phyloP scores from a whole-genome alignment of 2,797 vertebrate species.

The Poeciliopsis presidionis region DNA sequence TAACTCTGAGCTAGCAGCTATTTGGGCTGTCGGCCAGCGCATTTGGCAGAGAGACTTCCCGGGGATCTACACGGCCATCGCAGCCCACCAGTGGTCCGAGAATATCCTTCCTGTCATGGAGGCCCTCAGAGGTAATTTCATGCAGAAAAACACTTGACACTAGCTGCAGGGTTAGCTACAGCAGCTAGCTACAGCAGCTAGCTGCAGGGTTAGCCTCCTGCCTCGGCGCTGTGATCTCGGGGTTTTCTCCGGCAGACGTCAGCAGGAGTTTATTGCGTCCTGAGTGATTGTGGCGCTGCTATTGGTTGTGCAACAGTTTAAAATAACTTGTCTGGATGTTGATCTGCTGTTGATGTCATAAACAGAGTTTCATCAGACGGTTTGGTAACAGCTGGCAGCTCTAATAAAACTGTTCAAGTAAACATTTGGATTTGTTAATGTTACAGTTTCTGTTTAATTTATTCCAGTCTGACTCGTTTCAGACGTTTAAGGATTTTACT shows the following conservation, averaged over 20 bases:
- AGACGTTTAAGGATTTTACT: background rate
- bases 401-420: background rate
- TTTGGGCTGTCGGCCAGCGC: constrained; percentile 94
- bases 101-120: constrained; percentile 94
- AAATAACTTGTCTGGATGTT: constrained; percentile 66
- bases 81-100: constrained; percentile 92
- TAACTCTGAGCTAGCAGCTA: constrained; percentile 88
- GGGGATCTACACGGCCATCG: constrained; percentile 90
- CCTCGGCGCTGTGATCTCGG: background rate
- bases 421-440: background rate
- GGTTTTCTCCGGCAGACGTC: background rate
- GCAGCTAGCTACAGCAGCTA: no score
- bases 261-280: background rate
- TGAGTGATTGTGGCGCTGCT: background rate
- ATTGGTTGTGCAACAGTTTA: constrained; percentile 65
- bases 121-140: constrained; percentile 88
- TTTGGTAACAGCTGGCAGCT: constrained; percentile 1
- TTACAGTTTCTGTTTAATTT: background rate
- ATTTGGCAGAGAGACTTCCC: constrained; percentile 99
- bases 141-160: background rate
- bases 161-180: no score
- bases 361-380: background rate
- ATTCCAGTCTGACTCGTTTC: background rate
- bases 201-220: background rate
- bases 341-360: constrained; percentile 19